A percentile compares a stretch with the other conserved stretches of the same genome.
Conservation (phyloP, 1,140 invertebrate species). For the Cheumatopsyche charites region DNA sequence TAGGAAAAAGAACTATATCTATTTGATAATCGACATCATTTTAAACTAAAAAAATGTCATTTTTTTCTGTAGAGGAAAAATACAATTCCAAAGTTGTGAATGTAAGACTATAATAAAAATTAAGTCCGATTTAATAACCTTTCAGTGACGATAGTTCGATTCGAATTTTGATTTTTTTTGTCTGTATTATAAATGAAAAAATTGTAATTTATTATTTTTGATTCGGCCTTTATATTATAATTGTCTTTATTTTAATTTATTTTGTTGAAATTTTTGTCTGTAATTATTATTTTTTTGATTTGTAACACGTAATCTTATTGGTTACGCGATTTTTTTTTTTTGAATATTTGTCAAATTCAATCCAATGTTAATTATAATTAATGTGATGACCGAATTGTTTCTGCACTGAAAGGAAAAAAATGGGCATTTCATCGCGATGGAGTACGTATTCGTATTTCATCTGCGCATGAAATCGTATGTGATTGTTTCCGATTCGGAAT, state of each 20-base stretch:
- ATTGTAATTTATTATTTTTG: conserved; percentile 19
- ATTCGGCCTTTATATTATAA: conserved; percentile 31
- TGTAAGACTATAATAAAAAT: conserved; percentile 41
- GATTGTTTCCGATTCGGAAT: conserved; percentile 46
- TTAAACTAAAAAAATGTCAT: conserved; percentile 34
- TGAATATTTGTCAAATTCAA: background rate
- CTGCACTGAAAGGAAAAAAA: conserved; percentile 1
- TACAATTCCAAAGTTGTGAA: conserved; percentile 44
- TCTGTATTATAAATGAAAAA: conserved; percentile 23
- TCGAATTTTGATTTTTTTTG: conserved; percentile 33
- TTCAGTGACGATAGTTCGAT: conserved; percentile 25
- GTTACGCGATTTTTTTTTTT: conserved; percentile 14
- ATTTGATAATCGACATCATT: conserved; percentile 45
- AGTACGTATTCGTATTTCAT: conserved; percentile 26
- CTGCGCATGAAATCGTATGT: conserved; percentile 34
- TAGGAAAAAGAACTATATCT: conserved; percentile 38
- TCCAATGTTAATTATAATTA: background rate
- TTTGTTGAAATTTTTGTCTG: background rate
- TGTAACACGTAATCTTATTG: background rate
- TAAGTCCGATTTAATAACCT: conserved; percentile 18
- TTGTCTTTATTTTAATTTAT: conserved; percentile 8
- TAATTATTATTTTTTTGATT: conserved; percentile 17
- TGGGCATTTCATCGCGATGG: background rate
- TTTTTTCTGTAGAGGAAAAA: conserved; percentile 41
- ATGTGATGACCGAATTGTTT: conserved; percentile 6